Evolutionary conservation across 2,888 invertebrate species (phyloP).

Genomic region (Drosophila vallismaia): DNA sequence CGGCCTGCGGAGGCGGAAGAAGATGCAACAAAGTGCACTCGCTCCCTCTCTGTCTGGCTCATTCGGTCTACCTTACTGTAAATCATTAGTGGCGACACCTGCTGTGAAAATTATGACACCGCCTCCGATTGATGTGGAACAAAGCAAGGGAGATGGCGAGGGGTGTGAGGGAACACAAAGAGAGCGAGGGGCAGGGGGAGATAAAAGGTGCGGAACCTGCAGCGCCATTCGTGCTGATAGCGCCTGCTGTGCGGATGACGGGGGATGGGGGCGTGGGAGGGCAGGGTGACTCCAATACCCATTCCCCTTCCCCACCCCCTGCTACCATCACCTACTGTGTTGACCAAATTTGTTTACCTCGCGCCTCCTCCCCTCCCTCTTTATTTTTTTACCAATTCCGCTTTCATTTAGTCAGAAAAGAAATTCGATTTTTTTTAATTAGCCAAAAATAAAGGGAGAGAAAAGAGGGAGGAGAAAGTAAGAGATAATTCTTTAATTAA

Average conservation of each 20-base stretch:
- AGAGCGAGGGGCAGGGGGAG: constrained; percentile 9
- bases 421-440: constrained; percentile 55
- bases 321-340: constrained; percentile 61
- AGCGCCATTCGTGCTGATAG: constrained; percentile 69
- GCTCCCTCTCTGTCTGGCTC: constrained; percentile 22
- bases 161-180: not conserved
- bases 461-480: too few species aligned
- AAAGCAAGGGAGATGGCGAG: not conserved
- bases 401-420: not conserved
- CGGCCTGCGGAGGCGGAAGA: constrained; percentile 1
- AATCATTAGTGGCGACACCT: constrained; percentile 81
- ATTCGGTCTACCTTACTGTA: constrained; percentile 47
- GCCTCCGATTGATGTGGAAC: constrained; percentile 78
- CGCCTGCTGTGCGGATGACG: constrained; percentile 63
- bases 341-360: constrained; percentile 69
- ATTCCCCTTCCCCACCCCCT: not conserved
- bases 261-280: not conserved
- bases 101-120: constrained; percentile 83
- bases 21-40: constrained; percentile 47
- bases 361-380: constrained; percentile 45
- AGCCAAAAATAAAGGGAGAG: constrained; percentile 5
- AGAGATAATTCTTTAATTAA: too few species aligned
- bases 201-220: constrained; percentile 77
- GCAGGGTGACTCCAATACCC: not conserved
- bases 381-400: not conserved